Percentiles rank a stretch among this genome's conserved stretches.
Evolutionary conservation across 2,888 invertebrate species (phyloP).

Genomic region (Pantelozetes paolii): DNA sequence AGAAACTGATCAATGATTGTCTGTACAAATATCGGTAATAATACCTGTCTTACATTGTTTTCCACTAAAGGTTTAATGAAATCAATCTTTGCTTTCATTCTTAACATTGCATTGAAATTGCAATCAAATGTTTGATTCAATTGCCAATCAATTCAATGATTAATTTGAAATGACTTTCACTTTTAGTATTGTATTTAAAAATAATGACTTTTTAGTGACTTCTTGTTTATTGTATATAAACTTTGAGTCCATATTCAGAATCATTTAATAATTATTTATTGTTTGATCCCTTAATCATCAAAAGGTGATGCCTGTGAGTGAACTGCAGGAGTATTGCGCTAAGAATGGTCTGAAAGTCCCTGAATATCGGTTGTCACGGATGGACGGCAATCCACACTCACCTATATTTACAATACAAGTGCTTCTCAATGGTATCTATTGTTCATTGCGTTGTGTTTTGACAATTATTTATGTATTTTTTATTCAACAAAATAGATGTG

Average conservation of each 20-base stretch:
- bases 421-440: not conserved
- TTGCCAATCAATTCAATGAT: too few species aligned
- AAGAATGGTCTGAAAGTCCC: not conserved
- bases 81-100: too few species aligned
- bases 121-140: too few species aligned
- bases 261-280: not conserved
- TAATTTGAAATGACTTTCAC: too few species aligned
- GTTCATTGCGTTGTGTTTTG: not conserved
- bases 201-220: too few species aligned
- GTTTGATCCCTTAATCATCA: not conserved
- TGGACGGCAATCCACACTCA: constrained; percentile 3
- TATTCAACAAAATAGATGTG: not conserved
- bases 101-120: too few species aligned
- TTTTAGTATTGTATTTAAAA: too few species aligned
- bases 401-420: not conserved
- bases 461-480: not conserved
- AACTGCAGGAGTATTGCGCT: constrained; percentile 9
- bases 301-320: constrained; percentile 2
- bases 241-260: too few species aligned
- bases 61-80: too few species aligned
- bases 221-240: not conserved
- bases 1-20: too few species aligned
- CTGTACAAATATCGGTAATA: too few species aligned
- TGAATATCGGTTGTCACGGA: not conserved
- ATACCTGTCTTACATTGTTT: too few species aligned